Evolutionary conservation across 2,113 vertebrate species (phyloP).

Genomic region (Lophochroa leadbeateri): DNA sequence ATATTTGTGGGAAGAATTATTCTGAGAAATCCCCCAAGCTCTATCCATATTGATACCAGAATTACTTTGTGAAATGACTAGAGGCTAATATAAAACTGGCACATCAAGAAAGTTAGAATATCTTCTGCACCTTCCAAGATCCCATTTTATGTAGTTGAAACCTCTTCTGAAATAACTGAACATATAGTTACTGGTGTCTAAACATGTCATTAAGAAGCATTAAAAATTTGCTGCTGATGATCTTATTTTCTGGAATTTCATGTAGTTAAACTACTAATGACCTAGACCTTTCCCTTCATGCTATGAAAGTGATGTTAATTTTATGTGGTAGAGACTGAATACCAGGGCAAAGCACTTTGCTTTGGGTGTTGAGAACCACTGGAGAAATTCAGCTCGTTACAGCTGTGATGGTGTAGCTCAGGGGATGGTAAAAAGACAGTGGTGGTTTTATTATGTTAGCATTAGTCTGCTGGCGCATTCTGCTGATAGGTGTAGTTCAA

Average conservation of each 20-base stretch:
- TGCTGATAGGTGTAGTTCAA: conserved; percentile 55
- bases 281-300: background rate
- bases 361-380: background rate
- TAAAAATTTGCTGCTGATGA: background rate
- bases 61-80: background rate
- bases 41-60: background rate
- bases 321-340: background rate
- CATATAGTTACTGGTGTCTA: background rate
- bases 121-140: background rate
- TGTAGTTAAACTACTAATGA: background rate
- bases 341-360: background rate
- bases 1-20: background rate
- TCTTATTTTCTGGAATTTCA: background rate
- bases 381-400: conserved; percentile 18
- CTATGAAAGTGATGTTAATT: background rate
- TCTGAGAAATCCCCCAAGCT: background rate
- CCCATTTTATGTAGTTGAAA: background rate
- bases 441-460: conserved; percentile 21
- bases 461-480: conserved; percentile 7
- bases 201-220: background rate
- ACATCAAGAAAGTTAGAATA: background rate
- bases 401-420: background rate
- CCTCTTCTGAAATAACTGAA: background rate
- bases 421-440: background rate
- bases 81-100: background rate